phyloP scores from a whole-genome alignment of 2,888 invertebrate genomes.

The Mellilla xanthometata region DNA sequence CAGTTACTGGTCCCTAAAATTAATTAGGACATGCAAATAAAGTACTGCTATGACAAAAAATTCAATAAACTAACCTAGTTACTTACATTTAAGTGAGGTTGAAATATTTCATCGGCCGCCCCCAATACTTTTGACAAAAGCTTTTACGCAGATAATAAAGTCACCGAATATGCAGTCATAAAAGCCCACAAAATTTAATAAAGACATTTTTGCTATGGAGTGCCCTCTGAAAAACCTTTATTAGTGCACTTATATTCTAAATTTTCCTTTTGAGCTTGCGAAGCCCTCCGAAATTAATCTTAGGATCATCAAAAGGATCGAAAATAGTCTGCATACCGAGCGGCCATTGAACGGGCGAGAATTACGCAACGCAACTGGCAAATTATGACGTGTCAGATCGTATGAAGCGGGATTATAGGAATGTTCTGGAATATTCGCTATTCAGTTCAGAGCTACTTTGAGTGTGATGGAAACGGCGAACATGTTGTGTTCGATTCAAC shows the following conservation, averaged over 20 bases:
- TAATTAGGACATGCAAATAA: slow-evolving; percentile 3
- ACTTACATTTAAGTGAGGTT: slow-evolving; percentile 31
- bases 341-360: slow-evolving; percentile 53
- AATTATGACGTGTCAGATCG: slow-evolving; percentile 64
- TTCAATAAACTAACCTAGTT: slow-evolving; percentile 20
- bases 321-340: slow-evolving; percentile 69
- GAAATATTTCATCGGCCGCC: slow-evolving; percentile 41
- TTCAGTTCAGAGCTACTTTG: slow-evolving; percentile 11
- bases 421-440: slow-evolving; percentile 8
- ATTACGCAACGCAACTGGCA: slow-evolving; percentile 47
- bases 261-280: slow-evolving; percentile 73
- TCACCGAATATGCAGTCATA: slow-evolving; percentile 61
- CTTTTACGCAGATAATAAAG: slow-evolving; percentile 64
- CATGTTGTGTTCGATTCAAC: slow-evolving; percentile 1
- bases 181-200: slow-evolving; percentile 76
- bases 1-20: no score
- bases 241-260: slow-evolving; percentile 80
- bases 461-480: slow-evolving; percentile 1
- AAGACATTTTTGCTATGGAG: slow-evolving; percentile 71
- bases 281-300: slow-evolving; percentile 76
- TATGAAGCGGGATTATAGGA: slow-evolving; percentile 11
- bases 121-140: slow-evolving; percentile 54
- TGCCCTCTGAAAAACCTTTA: slow-evolving; percentile 71
- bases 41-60: slow-evolving; percentile 5
- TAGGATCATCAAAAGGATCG: slow-evolving; percentile 75